Base-by-base conservation (phyloP, 2,888 invertebrate genomes). In the Chloroclystis v-ata region DNA sequence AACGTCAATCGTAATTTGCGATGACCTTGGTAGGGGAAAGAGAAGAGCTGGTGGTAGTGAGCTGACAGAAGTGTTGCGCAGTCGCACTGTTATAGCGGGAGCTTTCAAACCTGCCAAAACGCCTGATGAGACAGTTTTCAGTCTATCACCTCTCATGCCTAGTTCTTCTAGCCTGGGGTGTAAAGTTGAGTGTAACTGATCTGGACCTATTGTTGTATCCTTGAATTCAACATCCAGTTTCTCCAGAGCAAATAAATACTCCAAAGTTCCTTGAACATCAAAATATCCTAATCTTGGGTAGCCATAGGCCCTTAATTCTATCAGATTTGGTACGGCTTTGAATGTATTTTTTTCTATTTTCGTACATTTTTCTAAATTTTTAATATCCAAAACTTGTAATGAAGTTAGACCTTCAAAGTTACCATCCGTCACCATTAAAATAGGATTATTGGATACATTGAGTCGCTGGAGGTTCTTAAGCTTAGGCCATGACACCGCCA, bases 21-120 rank as follows among this genome's bases (percentile, higher is more conserved):
- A 95, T 1, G 97, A 97, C 63, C 96, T 90, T 0, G 97, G 97
- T 12, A 97, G 90, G 0, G 97, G 95, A 69, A 96, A 95, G 47
- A 97, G 91, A 13, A 97, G 74, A 0, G 96, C 94, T 3, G 95
- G 93, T 0, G 96, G 96, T 43, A 97, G 81, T 8, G 90, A 88
- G 9, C 91, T 90, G 5, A 97, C 79, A 0, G 95, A 95, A 0
- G 97, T 96, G 65, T 96, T 95, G 39, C 91, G 90, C 38, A 97
- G 83, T 44, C 92, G 90, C n/a, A 97, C 91, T 0, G 87, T 89
- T 1, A 97, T 89, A 8, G 90, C 78, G 9, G 91, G 91, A 12
- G 92, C 92, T 68, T 95, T 94, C 1, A 96, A 85, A 4, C 96
- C 96, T 0, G 95, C 95, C 42, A 97, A 77, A 0, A 95, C 93